A percentile compares a stretch with the other conserved stretches of the same genome.
Evolutionary conservation across 2,888 invertebrate genomes (phyloP).

Genomic region (Danaus chrysippus): DNA sequence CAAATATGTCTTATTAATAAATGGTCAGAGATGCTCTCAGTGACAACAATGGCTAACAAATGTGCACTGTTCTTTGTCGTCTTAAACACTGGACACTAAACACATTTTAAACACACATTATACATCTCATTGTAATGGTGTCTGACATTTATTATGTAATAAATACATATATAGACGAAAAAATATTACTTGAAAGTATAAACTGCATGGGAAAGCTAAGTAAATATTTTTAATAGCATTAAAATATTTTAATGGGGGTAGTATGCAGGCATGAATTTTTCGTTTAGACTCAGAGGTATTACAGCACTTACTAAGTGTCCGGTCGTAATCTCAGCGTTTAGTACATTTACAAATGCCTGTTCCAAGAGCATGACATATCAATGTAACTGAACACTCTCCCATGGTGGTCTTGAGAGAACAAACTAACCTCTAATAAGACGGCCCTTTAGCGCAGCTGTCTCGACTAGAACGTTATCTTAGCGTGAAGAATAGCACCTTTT

Average conservation of each 20-base stretch:
- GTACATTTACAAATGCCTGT: constrained; percentile 65
- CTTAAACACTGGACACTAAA: constrained; percentile 13
- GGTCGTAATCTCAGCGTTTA: constrained; percentile 47
- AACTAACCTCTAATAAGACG: constrained; percentile 68
- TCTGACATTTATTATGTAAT: background rate
- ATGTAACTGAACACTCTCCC: constrained; percentile 56
- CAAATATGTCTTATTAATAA: constrained; percentile 75
- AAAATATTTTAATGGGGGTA: background rate
- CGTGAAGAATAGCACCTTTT: constrained; percentile 72
- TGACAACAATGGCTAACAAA: constrained; percentile 57
- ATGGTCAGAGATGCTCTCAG: constrained; percentile 47
- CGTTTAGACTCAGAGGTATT: constrained; percentile 28
- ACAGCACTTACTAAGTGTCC: constrained; percentile 34
- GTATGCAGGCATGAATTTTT: constrained; percentile 18
- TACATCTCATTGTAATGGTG: background rate
- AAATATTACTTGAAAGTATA: too few species aligned
- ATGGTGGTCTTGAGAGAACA: constrained; percentile 63
- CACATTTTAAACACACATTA: constrained; percentile 12
- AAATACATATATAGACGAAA: too few species aligned
- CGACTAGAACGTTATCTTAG: constrained; percentile 59
- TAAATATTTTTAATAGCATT: too few species aligned
- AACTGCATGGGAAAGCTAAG: too few species aligned
- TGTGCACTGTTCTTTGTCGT: constrained; percentile 46
- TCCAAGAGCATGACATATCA: constrained; percentile 57
- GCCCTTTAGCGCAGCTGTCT: constrained; percentile 65